Percentiles rank a stretch among this genome's conserved stretches.
Evolutionary conservation across 2,888 invertebrate species (phyloP).

Genomic region (Coenonympha arcania): DNA sequence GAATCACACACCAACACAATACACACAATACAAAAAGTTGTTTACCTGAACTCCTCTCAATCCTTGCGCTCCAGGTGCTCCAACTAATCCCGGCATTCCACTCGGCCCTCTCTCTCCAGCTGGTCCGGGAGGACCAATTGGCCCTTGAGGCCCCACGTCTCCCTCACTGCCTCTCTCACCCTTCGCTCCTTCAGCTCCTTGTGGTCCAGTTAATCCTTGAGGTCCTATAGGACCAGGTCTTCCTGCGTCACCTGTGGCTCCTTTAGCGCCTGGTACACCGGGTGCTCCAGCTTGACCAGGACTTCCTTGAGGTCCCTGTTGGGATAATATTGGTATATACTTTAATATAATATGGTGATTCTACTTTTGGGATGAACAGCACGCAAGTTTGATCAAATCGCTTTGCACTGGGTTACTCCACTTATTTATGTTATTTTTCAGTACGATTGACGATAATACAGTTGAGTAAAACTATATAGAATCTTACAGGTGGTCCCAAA

Average conservation of each 20-base stretch:
- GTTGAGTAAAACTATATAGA: background rate
- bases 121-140: slow-evolving; percentile 79
- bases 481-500: slow-evolving; percentile 78
- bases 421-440: too few relatives aligned
- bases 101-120: slow-evolving; percentile 78
- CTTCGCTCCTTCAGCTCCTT: slow-evolving; percentile 82
- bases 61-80: slow-evolving; percentile 78
- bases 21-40: too few relatives aligned
- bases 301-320: slow-evolving; percentile 81
- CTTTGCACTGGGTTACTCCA: too few relatives aligned
- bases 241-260: slow-evolving; percentile 80
- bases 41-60: slow-evolving; percentile 76
- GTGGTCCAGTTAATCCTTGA: slow-evolving; percentile 80
- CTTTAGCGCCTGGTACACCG: slow-evolving; percentile 81
- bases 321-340: too few relatives aligned
- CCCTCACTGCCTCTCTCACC: slow-evolving; percentile 83
- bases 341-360: too few relatives aligned
- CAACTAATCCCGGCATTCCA: slow-evolving; percentile 77
- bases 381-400: too few relatives aligned
- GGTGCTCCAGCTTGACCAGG: slow-evolving; percentile 79
- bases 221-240: slow-evolving; percentile 78
- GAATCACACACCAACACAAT: too few relatives aligned
- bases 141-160: slow-evolving; percentile 79
- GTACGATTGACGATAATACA: too few relatives aligned
- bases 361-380: too few relatives aligned